phyloP scores from a whole-genome alignment of 2,888 invertebrate genomes.

The Zygaena filipendulae region DNA sequence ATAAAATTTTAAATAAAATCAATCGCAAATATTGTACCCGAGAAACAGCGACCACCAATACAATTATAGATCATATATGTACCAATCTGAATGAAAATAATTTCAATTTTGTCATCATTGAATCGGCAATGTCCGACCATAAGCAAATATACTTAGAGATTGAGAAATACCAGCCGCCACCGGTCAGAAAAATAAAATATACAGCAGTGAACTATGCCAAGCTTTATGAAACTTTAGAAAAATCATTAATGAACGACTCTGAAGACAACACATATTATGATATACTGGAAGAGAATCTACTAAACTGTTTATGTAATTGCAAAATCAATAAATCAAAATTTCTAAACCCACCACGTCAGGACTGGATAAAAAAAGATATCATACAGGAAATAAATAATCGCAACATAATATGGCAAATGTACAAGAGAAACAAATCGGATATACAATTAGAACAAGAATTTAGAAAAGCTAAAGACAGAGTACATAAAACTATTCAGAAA shows the following conservation, averaged over 20 bases:
- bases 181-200: constrained; percentile 6
- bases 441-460: constrained; percentile 3
- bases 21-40: constrained; percentile 11
- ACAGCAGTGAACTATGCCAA: constrained; percentile 11
- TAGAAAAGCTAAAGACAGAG: neutral
- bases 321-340: constrained; percentile 8
- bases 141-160: constrained; percentile 15
- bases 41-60: constrained; percentile 7
- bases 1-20: constrained; percentile 13
- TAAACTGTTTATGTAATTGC: constrained; percentile 1
- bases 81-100: constrained; percentile 9
- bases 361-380: constrained; percentile 15
- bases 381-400: constrained; percentile 8
- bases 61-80: constrained; percentile 13
- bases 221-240: constrained; percentile 4
- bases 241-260: too few species aligned
- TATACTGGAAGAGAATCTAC: constrained; percentile 1
- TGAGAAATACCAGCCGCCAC: constrained; percentile 3
- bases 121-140: constrained; percentile 15
- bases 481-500: constrained; percentile 4
- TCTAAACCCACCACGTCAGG: constrained; percentile 8
- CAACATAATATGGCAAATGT: constrained; percentile 9
- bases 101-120: constrained; percentile 10
- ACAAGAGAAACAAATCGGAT: constrained; percentile 4
- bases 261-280: too few species aligned